Evolutionary conservation across 2,888 invertebrate species (phyloP).

Genomic region (Reticulitermes lucifugus): DNA sequence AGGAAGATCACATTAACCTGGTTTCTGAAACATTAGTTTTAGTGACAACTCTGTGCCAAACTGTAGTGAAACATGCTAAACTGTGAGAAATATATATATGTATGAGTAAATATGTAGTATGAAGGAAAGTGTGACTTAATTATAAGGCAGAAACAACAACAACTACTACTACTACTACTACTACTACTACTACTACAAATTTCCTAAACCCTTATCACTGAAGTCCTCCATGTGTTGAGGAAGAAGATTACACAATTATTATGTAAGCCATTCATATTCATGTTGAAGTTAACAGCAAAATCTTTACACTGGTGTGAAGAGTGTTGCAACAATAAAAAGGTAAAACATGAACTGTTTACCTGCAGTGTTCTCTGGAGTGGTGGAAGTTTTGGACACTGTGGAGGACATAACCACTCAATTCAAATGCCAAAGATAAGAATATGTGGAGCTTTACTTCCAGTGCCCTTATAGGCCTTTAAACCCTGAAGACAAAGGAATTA

Average conservation of each 20-base stretch:
- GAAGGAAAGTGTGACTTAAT: background rate
- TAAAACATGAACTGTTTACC: no score
- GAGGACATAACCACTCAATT: no score
- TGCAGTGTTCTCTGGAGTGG: no score
- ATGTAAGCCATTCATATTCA: no score
- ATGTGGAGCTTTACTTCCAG: no score
- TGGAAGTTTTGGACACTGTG: no score
- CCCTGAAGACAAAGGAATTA: no score
- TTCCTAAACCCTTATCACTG: background rate
- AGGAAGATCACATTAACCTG: background rate
- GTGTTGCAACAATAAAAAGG: no score
- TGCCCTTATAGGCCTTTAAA: no score
- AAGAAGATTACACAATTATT: background rate
- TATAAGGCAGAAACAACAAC: background rate
- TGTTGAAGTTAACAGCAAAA: background rate
- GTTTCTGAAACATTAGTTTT: background rate
- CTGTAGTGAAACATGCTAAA: background rate
- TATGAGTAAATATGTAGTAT: background rate
- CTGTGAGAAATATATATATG: no score
- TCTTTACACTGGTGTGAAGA: background rate
- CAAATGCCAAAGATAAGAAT: no score
- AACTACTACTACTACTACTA: background rate
- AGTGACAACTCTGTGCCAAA: background rate
- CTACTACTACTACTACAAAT: background rate
- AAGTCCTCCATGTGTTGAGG: background rate